phyloP scores from a whole-genome alignment of 2,797 vertebrate species.

The Syndactyla subalaris region DNA sequence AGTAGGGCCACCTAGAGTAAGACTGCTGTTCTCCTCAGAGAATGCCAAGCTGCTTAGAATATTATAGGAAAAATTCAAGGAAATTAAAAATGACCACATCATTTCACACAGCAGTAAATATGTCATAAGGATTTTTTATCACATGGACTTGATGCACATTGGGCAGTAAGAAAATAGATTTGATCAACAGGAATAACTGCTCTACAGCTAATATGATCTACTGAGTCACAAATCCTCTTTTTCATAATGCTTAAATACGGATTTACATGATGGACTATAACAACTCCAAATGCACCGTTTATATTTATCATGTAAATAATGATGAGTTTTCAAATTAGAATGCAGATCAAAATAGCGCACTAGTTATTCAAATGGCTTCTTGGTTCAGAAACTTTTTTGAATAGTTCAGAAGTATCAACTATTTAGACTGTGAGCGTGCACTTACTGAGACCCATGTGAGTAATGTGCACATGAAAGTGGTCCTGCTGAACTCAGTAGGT shows the following conservation, averaged over 20 bases:
- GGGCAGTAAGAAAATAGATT: constrained; percentile 54
- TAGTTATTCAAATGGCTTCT: constrained; percentile 50
- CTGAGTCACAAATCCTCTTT: constrained; percentile 66
- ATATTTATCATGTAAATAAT: constrained; percentile 64
- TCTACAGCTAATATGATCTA: constrained; percentile 55
- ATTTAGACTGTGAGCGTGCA: background rate
- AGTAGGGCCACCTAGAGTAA: background rate
- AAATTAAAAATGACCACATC: constrained; percentile 51
- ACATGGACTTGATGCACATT: background rate
- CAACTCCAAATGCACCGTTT: constrained; percentile 51
- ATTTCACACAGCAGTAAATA: constrained; percentile 59
- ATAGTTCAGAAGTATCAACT: background rate
- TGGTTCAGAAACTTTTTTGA: constrained; percentile 49
- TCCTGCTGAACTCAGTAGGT: background rate
- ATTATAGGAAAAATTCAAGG: background rate
- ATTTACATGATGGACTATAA: constrained; percentile 63
- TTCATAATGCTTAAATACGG: constrained; percentile 52
- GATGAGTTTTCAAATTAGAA: constrained; percentile 62
- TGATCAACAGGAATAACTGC: constrained; percentile 45
- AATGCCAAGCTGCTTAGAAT: background rate
- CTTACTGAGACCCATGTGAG: background rate
- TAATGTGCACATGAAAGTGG: background rate
- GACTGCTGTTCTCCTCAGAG: background rate
- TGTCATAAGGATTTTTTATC: constrained; percentile 53
- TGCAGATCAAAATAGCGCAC: constrained; percentile 28